These are phyloP conservation scores for Nematopogon swammerdamellus DNA, from an alignment of 2,888 invertebrate genomes.

Conservation along the genomic window DNA sequence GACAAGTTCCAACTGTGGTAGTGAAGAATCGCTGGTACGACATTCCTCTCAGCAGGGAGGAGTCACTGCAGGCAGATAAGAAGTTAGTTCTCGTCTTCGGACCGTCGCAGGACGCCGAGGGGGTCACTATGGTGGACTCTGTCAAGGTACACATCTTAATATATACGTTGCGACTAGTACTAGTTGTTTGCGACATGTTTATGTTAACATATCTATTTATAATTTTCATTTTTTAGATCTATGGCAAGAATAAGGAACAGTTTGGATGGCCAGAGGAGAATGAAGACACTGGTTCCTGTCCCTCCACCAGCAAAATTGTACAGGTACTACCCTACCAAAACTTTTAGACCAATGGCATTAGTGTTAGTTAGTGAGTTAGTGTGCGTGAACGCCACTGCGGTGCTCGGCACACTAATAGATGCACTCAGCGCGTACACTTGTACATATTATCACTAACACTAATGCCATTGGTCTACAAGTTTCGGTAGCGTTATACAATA, in stretches of 20 bases:
- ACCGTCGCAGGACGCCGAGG: slow-evolving; percentile 81
- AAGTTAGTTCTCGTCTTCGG: slow-evolving; percentile 81
- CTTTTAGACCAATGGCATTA: too few relatives aligned
- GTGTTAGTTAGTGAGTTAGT: too few relatives aligned
- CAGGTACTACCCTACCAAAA: too few relatives aligned
- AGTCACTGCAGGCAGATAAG: slow-evolving; percentile 89
- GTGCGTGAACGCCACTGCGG: too few relatives aligned
- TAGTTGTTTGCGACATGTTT: neutral
- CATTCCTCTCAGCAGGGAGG: slow-evolving; percentile 90
- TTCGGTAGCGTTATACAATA: too few relatives aligned
- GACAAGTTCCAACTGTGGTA: slow-evolving; percentile 68
- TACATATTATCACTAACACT: too few relatives aligned
- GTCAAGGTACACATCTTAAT: too few relatives aligned
- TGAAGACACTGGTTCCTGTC: slow-evolving; percentile 65
- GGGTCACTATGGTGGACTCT: slow-evolving; percentile 90
- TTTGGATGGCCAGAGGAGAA: slow-evolving; percentile 97
- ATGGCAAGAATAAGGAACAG: slow-evolving; percentile 92
- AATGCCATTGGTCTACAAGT: too few relatives aligned
- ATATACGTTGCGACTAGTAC: slow-evolving; percentile 14
- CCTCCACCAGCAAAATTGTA: slow-evolving; percentile 41
- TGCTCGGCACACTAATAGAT: too few relatives aligned
- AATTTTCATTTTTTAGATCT: slow-evolving; percentile 50
- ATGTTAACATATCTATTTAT: slow-evolving; percentile 1
- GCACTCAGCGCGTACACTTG: too few relatives aligned
- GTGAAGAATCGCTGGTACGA: slow-evolving; percentile 91